Base-by-base conservation (phyloP, 2,113 vertebrate species). In the Fulica atra region DNA sequence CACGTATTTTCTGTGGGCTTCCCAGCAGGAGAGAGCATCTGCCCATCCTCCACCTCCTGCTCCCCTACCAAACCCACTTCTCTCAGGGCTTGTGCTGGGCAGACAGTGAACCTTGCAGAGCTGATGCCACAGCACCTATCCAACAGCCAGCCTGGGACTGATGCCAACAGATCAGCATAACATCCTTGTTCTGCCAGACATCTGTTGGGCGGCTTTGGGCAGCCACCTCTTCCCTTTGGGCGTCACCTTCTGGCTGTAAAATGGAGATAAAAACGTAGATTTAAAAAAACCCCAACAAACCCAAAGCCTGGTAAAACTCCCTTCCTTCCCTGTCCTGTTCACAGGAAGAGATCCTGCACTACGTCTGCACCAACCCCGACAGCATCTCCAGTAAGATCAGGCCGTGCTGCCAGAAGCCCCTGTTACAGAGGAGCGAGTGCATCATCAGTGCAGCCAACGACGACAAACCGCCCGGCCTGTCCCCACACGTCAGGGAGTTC, bases 331-430 rank as follows among this genome's bases (percentile, higher is more conserved):
- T 29, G 20, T 35, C 38, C 38, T 51, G 7, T 23, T 76, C 68
- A 13, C 93, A 98, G 98, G 92, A 94, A 71, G 94, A 90, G 83
- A 56, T 97, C 38, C 95, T 97, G 24, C 80, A 80, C 23, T 97
- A 97, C 0, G 70, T 97, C 64, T 98, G 98, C 73, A 86, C 72
- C 71, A 94, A 93, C 53, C 73, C 96, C 80, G 92, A 86, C 16
- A 44, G 6, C 53, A 40, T 98, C 31, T 97, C 98, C 20, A 93
- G 78, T 61, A 97, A 95, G 80, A 93, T 97, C 42, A 65, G 89
- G 86, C 80, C 82, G 35, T 98, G 97, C 93, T 98, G 98, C 71
- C 94, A 95, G 16, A 66, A 97, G 80, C 93, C 96, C 18, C 51
- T 82, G 19, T 26, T 98, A 9, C 95, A 98, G 35, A 94, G 92